phyloP scores from a whole-genome alignment of 2,888 invertebrate genomes.

The Mythimna impura region DNA sequence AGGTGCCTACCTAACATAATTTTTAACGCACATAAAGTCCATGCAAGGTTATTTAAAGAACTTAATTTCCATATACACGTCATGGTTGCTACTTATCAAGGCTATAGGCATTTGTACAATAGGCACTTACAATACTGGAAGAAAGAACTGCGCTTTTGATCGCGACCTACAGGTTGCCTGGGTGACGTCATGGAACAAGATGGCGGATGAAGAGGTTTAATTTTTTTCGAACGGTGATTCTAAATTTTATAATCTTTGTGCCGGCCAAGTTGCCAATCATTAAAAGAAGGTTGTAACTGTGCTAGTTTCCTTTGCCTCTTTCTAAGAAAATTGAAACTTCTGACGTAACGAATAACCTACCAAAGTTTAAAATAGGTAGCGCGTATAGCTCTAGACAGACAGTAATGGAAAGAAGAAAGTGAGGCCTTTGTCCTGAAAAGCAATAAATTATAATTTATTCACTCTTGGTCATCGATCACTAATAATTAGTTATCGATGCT shows the following conservation, averaged over 20 bases:
- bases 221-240: slow-evolving; percentile 16
- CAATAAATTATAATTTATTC: neutral
- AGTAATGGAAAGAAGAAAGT: neutral
- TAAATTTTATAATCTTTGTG: neutral
- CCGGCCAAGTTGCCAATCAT: neutral
- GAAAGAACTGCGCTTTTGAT: slow-evolving; percentile 30
- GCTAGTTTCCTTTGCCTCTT: neutral
- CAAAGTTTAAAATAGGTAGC: neutral
- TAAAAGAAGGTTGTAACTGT: neutral
- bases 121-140: slow-evolving; percentile 41
- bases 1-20: slow-evolving; percentile 7
- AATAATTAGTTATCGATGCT: too few relatives aligned
- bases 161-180: slow-evolving; percentile 42
- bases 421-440: neutral
- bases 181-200: slow-evolving; percentile 55
- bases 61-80: slow-evolving; percentile 70
- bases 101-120: slow-evolving; percentile 55
- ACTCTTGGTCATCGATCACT: neutral
- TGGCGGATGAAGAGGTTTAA: slow-evolving; percentile 35
- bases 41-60: slow-evolving; percentile 63
- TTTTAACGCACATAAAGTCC: slow-evolving; percentile 38
- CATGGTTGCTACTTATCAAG: slow-evolving; percentile 68
- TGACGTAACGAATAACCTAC: neutral
- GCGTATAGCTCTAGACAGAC: neutral
- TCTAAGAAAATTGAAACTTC: neutral